Evolutionary conservation across 37 sponge, comb jelly and placozoan species (phyloP), one percentile per base, ranked within the genome.

Genomic region (Aplysina aerophoba): DNA sequence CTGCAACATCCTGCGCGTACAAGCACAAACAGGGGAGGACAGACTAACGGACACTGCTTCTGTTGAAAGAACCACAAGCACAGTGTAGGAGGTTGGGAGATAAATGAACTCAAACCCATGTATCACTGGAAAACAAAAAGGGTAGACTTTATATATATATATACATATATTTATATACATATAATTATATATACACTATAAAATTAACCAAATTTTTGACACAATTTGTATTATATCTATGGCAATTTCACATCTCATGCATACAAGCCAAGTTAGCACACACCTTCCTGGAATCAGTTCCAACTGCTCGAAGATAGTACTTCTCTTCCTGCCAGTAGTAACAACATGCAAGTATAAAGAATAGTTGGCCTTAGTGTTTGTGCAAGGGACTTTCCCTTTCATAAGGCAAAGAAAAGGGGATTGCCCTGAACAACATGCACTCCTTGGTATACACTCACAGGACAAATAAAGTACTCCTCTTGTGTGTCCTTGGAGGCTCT

Each of bases 271-370:
- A 64, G 2, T 2, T 30, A 64, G 30, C 66, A 64, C 50, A 44
- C 50, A 90, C 94, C 83, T 93, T 93, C 22, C 94, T 88, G 13
- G 93, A 86, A 68, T 95, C 91, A 50, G 82, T 79, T 22, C 96
- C 94, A 16, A 95, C 68, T 17, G 96, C 72, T 33, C 96, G 81
- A 1, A 95, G 65, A 65, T 97, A 97, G 75, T 93, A 97, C 65
- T 83, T 88, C 62, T 97, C 96, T 0, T 95, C 88, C 93, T 91
- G 81, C 24, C 15, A 13, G 33, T 37, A 40, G 15, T 25, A 34
- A 0, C 21, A n/a, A 72, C 0, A 87, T 36, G 31, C n/a, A n/a
- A n/a, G n/a, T n/a, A n/a, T n/a, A n/a, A n/a, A n/a, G n/a, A n/a
- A n/a, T n/a, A n/a, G n/a, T n/a, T n/a, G n/a, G n/a, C n/a, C n/a